Conservation (phyloP, 2,113 vertebrate species). For the Podiceps cristatus region DNA sequence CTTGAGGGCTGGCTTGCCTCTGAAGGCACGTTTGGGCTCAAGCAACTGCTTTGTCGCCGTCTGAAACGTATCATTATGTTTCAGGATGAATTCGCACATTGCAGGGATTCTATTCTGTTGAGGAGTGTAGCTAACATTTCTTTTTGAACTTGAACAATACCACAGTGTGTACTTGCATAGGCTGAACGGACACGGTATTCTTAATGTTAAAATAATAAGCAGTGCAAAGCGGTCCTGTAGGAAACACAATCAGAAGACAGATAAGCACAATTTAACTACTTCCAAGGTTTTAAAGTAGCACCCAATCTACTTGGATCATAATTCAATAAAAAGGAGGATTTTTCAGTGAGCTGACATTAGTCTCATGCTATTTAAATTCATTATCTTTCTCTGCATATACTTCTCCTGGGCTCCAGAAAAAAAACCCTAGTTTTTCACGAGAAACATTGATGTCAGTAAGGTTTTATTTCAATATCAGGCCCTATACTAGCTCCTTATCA, state of each 20-base stretch:
- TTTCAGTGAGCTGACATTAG: not conserved
- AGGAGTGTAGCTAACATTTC: not conserved
- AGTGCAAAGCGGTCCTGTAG: not conserved
- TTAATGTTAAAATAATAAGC: not conserved
- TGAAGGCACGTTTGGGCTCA: not conserved
- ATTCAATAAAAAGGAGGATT: not conserved
- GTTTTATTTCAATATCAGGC: not conserved
- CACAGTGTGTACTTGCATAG: not conserved
- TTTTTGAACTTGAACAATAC: not conserved
- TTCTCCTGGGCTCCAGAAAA: not conserved
- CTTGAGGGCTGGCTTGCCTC: not conserved
- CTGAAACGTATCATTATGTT: not conserved
- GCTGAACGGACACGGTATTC: not conserved
- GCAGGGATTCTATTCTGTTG: not conserved
- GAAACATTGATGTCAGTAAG: not conserved
- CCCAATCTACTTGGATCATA: not conserved
- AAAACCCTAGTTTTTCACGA: not conserved
- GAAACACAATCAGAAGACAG: not conserved
- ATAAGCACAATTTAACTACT: not conserved
- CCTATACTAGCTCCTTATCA: not conserved
- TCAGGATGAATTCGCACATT: not conserved
- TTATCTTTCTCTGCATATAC: not conserved
- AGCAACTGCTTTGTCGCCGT: not conserved
- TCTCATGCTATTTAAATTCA: not conserved
- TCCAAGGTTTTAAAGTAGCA: not conserved